A percentile compares a stretch with the other conserved stretches of the same genome.
phyloP scores from a whole-genome alignment of 2,113 vertebrate genomes.

The Bagarius yarrelli region DNA sequence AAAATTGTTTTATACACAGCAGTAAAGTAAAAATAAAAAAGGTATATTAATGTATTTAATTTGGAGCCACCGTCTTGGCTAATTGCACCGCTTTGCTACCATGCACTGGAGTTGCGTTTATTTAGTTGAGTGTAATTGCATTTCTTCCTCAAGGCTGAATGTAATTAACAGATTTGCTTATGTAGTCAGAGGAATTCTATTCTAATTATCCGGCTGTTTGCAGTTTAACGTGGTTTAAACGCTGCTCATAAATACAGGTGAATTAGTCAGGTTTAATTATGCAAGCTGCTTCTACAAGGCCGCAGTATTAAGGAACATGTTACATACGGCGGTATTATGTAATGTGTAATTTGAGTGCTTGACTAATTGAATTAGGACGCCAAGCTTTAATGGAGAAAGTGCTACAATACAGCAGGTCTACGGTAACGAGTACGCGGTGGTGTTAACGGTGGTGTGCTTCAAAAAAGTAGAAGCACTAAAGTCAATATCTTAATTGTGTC shows the following conservation, averaged over 20 bases:
- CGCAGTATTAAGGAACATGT: conserved; percentile 55
- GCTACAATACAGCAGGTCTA: conserved; percentile 34
- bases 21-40: background rate
- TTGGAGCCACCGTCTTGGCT: background rate
- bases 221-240: conserved; percentile 63
- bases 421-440: background rate
- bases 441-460: background rate
- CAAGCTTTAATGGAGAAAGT: conserved; percentile 32
- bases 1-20: background rate
- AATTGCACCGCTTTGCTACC: conserved; percentile 2
- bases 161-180: conserved; percentile 74
- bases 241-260: conserved; percentile 68
- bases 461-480: background rate
- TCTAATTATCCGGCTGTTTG: conserved; percentile 67
- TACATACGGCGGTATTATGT: conserved; percentile 59
- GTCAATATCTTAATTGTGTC: background rate
- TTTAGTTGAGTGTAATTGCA: conserved; percentile 66
- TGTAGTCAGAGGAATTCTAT: conserved; percentile 70
- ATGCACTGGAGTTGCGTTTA: conserved; percentile 36
- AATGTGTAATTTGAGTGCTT: conserved; percentile 55
- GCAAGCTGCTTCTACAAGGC: conserved; percentile 60
- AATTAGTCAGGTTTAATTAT: conserved; percentile 72
- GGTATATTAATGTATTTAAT: background rate
- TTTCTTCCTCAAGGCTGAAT: conserved; percentile 68
- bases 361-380: conserved; percentile 68